Base-by-base conservation (phyloP, 2,113 vertebrate genomes). In the Dolichotis patagonum region DNA sequence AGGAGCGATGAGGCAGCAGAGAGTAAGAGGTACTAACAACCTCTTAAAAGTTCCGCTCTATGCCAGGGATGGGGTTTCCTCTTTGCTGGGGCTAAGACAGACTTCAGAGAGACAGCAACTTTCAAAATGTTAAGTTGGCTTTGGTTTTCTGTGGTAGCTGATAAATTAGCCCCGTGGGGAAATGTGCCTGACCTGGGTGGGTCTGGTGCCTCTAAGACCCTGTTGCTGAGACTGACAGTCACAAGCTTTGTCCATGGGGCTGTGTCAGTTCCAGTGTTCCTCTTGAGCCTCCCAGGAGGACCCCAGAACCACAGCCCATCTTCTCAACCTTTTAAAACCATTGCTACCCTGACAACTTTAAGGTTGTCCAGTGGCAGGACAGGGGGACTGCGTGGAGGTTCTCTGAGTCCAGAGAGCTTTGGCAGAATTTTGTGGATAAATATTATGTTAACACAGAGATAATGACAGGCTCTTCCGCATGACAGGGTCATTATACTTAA, bases 401-500 rank as follows among this genome's bases (percentile, higher is more conserved):
- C 96, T 96, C 96, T 95, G 94, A 96, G 85, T 96, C 95, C 81
- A 88, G 62, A 96, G 91, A 62, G 86, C 81, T 94, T 93, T 91
- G 22, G 91, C n/a, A 89, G 86, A 81, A 54, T 82, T 97, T 96
- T 97, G 97, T 96, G 95, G 93, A 91, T 88, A 96, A 98, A 96
- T 97, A 85, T 97, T 97, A 96, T 96, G 96, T 93, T 87, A 98
- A 98, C 97, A 96, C 24, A 28, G 93, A 85, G 78, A 93, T 97
- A 98, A 98, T 98, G 98, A 98, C 96, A 98, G 98, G 95, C 95
- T 98, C 97, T 94, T 97, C 96, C 93, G 93, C 85, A 96, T 97
- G 98, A 96, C 97, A 95, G 92, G 95, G 83, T 97, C 98, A 98
- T 98, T 98, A 97, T 92, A 98, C 95, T 98, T 98, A 98, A 98